Base-by-base conservation (phyloP, 2,888 invertebrate genomes). In the Rotaria magnacalcarata region DNA sequence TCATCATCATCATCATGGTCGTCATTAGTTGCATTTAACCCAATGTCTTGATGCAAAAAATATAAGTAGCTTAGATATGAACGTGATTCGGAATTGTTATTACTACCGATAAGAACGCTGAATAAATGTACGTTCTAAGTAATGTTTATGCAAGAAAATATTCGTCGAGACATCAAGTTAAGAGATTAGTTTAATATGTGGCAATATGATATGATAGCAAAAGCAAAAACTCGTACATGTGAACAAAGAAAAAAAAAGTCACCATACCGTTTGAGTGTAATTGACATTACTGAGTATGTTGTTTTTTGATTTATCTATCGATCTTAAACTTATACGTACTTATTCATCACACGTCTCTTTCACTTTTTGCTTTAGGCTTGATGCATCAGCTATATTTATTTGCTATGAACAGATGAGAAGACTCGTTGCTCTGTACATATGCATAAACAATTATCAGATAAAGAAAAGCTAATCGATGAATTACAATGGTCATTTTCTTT, bases 121-220 rank as follows among this genome's bases (percentile, higher is more conserved):
- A 24, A 60, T 60, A 24, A 27, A 60, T 60, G 58, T 27, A 60
- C 58, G n/a, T 54, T 54, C 54, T 54, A 8, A 27, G 58, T 60
- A 60, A 60, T 60, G 58, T 60, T 60, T 60, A 60, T 60, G 58
- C 58, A 60, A 60, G 58, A 60, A 60, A 60, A 60, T n/a, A 60
- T 7, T 60, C 10, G 58, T 27, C 58, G 2, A 60, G 58, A 60
- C 58, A 60, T 27, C n/a, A 60, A 60, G 58, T 60, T 24, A 27
- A 60, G 24, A 60, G 58, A 60, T 60, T 60, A 60, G 27, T 27
- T 8, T 60, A 27, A 60, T 60, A 60, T 60, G 27, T 60, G 10
- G 58, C 58, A 60, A 60, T 60, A 14, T 60, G 27, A 60, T 60
- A n/a, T 24, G n/a, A 60, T 27, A 60, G 58, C 1, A 24, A 60